Percentiles rank a stretch among this genome's conserved stretches.
Conservation (phyloP, 2,113 vertebrate species). For the Anser cygnoides region DNA sequence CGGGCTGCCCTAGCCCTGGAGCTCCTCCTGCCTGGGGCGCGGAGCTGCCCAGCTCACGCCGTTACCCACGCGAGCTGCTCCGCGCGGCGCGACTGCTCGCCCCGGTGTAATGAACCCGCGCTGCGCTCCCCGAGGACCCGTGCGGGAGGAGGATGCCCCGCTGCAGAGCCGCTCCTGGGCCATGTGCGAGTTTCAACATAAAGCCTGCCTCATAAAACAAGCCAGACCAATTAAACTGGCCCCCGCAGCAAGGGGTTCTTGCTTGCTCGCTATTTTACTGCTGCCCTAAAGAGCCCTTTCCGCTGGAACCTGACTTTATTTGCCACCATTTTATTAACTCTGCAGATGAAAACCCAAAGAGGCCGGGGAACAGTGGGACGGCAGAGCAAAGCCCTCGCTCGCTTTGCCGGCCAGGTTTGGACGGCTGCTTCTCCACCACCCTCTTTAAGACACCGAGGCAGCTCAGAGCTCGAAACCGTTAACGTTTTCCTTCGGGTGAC, state of each 20-base stretch:
- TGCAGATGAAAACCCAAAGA: slow-evolving; percentile 63
- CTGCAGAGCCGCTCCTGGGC: slow-evolving; percentile 52
- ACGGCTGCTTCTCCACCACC: not conserved
- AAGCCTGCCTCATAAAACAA: slow-evolving; percentile 72
- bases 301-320: slow-evolving; percentile 52
- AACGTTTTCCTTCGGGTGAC: not conserved
- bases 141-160: slow-evolving; percentile 53
- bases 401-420: not conserved
- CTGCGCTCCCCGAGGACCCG: not conserved
- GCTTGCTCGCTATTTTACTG: slow-evolving; percentile 64
- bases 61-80: not conserved
- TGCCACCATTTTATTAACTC: slow-evolving; percentile 70
- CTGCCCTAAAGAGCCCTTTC: slow-evolving; percentile 66
- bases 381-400: not conserved
- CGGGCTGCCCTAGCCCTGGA: not conserved
- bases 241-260: slow-evolving; percentile 64
- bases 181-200: slow-evolving; percentile 64
- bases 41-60: not conserved
- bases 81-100: slow-evolving; percentile 17
- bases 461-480: not conserved
- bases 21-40: not conserved
- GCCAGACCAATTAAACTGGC: slow-evolving; percentile 68
- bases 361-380: slow-evolving; percentile 44
- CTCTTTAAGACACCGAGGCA: not conserved
- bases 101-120: slow-evolving; percentile 56